These are phyloP conservation scores for Callinectes sapidus DNA, from an alignment of 2,888 invertebrate species.

Conservation along the genomic window DNA sequence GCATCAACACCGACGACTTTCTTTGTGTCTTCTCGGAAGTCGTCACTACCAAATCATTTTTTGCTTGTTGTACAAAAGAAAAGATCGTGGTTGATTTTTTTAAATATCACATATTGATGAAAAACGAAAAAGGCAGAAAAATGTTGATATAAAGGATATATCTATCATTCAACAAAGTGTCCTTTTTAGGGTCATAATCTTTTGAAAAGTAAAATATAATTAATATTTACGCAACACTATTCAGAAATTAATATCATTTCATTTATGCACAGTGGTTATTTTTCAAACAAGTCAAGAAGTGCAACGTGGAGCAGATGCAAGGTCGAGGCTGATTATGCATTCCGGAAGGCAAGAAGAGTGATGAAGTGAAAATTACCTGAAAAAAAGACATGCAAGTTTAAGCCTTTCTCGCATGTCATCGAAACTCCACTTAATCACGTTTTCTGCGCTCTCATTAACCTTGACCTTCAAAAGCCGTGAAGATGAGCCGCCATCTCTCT, in stretches of 20 bases:
- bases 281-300: not conserved
- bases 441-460: not conserved
- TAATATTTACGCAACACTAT: no score
- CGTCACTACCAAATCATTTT: not conserved
- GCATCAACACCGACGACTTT: not conserved
- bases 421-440: not conserved
- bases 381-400: not conserved
- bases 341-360: not conserved
- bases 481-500: not conserved
- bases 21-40: not conserved
- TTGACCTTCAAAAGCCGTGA: not conserved
- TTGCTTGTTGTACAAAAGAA: not conserved
- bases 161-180: no score
- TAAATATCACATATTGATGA: no score
- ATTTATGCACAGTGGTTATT: no score
- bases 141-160: no score
- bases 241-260: no score
- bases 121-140: no score
- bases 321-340: not conserved
- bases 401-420: not conserved
- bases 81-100: no score
- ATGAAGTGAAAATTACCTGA: not conserved
- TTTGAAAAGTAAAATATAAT: no score
- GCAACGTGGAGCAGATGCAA: not conserved
- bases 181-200: no score